Conservation (phyloP, 2,797 vertebrate species). For the Enteromius treurensis region DNA sequence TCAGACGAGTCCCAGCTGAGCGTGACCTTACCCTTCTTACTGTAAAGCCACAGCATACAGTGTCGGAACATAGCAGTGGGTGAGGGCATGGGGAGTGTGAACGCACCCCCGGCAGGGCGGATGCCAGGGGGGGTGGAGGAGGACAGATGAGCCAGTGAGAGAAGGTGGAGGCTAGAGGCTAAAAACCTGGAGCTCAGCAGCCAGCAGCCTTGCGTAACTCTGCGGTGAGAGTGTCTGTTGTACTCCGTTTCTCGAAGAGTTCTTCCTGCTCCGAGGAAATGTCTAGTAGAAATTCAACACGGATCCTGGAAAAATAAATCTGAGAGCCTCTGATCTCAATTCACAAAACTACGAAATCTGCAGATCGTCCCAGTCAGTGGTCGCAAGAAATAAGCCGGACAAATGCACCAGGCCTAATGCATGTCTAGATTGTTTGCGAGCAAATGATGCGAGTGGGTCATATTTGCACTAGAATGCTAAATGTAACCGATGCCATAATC, state of each 20-base stretch:
- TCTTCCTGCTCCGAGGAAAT: slow-evolving; percentile 1
- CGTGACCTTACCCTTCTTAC: slow-evolving; percentile 96
- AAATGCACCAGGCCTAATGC: slow-evolving; percentile 35
- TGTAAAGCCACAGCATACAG: slow-evolving; percentile 99
- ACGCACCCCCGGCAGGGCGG: slow-evolving; percentile 67
- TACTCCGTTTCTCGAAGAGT: slow-evolving; percentile 39
- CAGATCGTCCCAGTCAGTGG: background rate
- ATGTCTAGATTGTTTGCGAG: slow-evolving; percentile 37
- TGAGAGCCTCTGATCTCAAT: background rate
- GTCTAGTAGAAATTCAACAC: slow-evolving; percentile 10
- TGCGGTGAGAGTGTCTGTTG: slow-evolving; percentile 69
- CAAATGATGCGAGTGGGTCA: slow-evolving; percentile 38
- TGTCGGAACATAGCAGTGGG: slow-evolving; percentile 98
- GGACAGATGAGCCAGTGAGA: slow-evolving; percentile 72
- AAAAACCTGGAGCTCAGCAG: slow-evolving; percentile 81
- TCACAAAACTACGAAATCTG: slow-evolving; percentile 36
- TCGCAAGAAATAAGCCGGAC: slow-evolving; percentile 38
- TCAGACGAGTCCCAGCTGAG: slow-evolving; percentile 48
- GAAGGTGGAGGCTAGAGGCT: slow-evolving; percentile 77
- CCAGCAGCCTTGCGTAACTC: slow-evolving; percentile 67
- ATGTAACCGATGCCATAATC: slow-evolving; percentile 50
- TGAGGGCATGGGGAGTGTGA: slow-evolving; percentile 91
- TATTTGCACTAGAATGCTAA: slow-evolving; percentile 58
- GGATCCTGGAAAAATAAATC: background rate
- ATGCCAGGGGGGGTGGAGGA: slow-evolving; percentile 76